Conservation (phyloP, 2,797 vertebrate species). For the Vespertilio murinus region DNA sequence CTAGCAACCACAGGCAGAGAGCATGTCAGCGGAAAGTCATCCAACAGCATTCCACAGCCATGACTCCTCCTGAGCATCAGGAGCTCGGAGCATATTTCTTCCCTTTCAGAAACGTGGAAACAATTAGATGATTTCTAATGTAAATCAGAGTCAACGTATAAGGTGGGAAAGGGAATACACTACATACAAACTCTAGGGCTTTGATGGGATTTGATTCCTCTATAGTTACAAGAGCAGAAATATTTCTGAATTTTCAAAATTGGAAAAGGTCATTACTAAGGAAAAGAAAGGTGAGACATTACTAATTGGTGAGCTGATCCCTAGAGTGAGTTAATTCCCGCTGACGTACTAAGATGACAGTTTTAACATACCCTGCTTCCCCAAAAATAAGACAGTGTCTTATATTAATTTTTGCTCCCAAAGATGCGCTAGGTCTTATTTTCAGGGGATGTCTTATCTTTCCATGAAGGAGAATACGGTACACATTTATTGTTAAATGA, state of each 20-base stretch:
- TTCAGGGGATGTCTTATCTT: too few relatives aligned
- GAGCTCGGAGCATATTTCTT: neutral
- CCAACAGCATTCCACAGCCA: slow-evolving; percentile 38
- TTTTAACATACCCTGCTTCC: too few relatives aligned
- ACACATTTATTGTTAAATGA: too few relatives aligned
- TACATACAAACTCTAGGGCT: neutral
- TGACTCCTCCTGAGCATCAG: neutral
- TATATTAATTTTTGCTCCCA: too few relatives aligned
- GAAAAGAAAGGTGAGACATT: neutral
- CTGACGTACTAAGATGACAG: neutral
- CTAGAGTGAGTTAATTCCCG: neutral
- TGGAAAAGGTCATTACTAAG: neutral
- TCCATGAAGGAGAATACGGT: too few relatives aligned
- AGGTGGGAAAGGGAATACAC: neutral
- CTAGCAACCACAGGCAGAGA: slow-evolving; percentile 37
- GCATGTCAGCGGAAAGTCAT: neutral
- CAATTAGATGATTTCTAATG: neutral
- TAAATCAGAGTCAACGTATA: neutral
- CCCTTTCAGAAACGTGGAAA: neutral
- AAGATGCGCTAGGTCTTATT: too few relatives aligned
- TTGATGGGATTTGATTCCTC: neutral
- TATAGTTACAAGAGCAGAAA: neutral
- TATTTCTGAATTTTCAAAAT: neutral
- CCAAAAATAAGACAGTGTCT: too few relatives aligned
- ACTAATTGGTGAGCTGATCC: neutral